Percentiles rank a stretch among this genome's conserved stretches.
Conservation (phyloP, 2,888 invertebrate species). For the Eupithecia abbreviata region DNA sequence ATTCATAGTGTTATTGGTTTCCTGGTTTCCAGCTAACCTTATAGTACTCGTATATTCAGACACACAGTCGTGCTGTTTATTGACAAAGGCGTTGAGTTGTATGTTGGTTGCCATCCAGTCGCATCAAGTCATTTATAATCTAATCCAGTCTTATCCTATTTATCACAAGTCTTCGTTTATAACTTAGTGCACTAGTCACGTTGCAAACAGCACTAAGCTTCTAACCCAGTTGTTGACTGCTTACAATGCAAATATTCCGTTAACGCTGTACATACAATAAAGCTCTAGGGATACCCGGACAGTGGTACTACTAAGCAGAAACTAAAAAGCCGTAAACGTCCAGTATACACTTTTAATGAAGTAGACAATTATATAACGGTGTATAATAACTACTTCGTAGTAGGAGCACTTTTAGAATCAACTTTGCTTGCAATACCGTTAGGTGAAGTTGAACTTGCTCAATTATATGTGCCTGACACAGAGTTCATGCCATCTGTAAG, state of each 20-base stretch:
- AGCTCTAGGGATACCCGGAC: conserved; percentile 52
- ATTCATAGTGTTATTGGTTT: background rate
- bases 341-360: conserved; percentile 35
- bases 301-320: conserved; percentile 46
- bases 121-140: conserved; percentile 15
- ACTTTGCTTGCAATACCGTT: conserved; percentile 28
- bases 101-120: conserved; percentile 15
- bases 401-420: conserved; percentile 7
- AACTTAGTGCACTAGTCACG: conserved; percentile 42
- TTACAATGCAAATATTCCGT: conserved; percentile 65
- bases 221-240: conserved; percentile 66
- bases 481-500: conserved; percentile 38
- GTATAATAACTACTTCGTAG: conserved; percentile 31
- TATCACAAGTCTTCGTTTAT: conserved; percentile 44
- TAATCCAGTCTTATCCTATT: conserved; percentile 38
- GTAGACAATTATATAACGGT: conserved; percentile 44
- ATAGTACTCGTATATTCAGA: background rate
- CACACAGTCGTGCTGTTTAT: background rate
- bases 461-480: conserved; percentile 38
- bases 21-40: background rate
- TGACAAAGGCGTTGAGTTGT: conserved; percentile 1
- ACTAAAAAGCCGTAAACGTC: background rate
- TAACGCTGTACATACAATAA: conserved; percentile 55
- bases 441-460: conserved; percentile 37
- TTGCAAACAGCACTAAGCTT: conserved; percentile 68